Evolutionary conservation across 2,888 invertebrate genomes (phyloP).

Genomic region (Sinohyriopsis cumingii): DNA sequence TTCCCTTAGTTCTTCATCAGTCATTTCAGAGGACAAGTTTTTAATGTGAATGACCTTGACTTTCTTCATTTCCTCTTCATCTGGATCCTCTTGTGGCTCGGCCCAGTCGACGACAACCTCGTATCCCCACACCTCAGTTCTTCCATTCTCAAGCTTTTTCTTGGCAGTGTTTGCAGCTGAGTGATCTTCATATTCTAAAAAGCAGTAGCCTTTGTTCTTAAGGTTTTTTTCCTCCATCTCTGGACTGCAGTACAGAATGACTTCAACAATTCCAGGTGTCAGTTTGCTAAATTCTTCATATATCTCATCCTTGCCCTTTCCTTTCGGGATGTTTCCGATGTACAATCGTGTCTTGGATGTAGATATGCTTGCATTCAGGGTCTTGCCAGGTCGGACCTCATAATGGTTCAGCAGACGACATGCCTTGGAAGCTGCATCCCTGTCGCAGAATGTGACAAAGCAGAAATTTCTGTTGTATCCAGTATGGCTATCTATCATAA

Average conservation of each 20-base stretch:
- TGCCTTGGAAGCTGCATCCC: slow-evolving; percentile 22
- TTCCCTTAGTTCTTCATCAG: slow-evolving; percentile 23
- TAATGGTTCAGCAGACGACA: slow-evolving; percentile 14
- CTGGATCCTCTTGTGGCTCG: slow-evolving; percentile 18
- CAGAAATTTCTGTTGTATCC: slow-evolving; percentile 33
- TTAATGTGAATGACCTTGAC: slow-evolving; percentile 27
- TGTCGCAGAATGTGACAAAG: slow-evolving; percentile 29
- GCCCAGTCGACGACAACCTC: slow-evolving; percentile 28
- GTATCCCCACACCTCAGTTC: slow-evolving; percentile 1
- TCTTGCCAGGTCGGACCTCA: slow-evolving; percentile 12
- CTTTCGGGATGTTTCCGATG: slow-evolving; percentile 37
- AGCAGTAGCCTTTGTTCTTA: slow-evolving; percentile 30
- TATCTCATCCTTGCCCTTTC: slow-evolving; percentile 19
- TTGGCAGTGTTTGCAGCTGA: slow-evolving; percentile 22
- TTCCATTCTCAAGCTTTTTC: slow-evolving; percentile 5
- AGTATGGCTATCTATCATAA: slow-evolving; percentile 30
- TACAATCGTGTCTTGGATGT: slow-evolving; percentile 26
- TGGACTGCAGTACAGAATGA: slow-evolving; percentile 18
- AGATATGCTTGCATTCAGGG: slow-evolving; percentile 31
- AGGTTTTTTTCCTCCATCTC: slow-evolving; percentile 17
- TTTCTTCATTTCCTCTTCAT: slow-evolving; percentile 16
- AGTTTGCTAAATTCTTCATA: slow-evolving; percentile 11
- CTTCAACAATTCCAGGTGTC: slow-evolving; percentile 20
- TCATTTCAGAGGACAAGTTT: slow-evolving; percentile 24
- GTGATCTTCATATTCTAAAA: slow-evolving; percentile 26